Base-by-base conservation (phyloP, 2,113 vertebrate species). In the Tichodroma muraria region DNA sequence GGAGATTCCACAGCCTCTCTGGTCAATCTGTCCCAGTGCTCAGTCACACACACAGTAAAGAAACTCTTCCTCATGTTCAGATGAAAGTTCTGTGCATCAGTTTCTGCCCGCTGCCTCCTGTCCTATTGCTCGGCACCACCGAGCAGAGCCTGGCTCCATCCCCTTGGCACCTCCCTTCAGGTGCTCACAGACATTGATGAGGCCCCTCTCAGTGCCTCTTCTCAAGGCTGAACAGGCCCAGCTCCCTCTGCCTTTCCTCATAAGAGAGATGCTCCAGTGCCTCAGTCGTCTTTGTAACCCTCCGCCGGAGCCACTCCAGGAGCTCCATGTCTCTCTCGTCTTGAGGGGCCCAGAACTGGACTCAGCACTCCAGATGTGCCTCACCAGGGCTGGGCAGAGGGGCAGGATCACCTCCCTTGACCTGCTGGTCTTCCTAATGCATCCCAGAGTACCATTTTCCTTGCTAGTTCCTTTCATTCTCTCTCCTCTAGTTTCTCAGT, bases 21-120 rank as follows among this genome's bases (percentile, higher is more conserved):
- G 53, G 28, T 0, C 16, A 75, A 18, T 10, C 45, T 40, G 0
- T 59, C 33, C 28, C n/a, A 45, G 19, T 33, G 35, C 3, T 0
- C 0, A 0, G 5, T 45, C n/a, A n/a, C n/a, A n/a, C n/a, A n/a
- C n/a, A n/a, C n/a, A n/a, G n/a, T n/a, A 50, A 44, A 73, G 2
- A 4, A n/a, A n/a, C n/a, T 52, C 10, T n/a, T 57, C 42, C 35
- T 49, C 28, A 6, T 17, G 5, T 15, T 31, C 35, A 25, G 25
- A 13, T 40, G 40, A 42, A 71, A 2, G 22, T 59, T 30, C 19
- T 44, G n/a, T 38, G 23, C 33, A 45, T 17, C 44, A 66, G 7
- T 60, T 52, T n/a, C 13, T 59, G 44, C 37, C 9, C 9, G 0
- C 14, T 59, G 52, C 45, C 33, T n/a, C 44, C 40, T 60, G 23